Conservation (phyloP, 1,140 invertebrate genomes). For the Heliconius congener region DNA sequence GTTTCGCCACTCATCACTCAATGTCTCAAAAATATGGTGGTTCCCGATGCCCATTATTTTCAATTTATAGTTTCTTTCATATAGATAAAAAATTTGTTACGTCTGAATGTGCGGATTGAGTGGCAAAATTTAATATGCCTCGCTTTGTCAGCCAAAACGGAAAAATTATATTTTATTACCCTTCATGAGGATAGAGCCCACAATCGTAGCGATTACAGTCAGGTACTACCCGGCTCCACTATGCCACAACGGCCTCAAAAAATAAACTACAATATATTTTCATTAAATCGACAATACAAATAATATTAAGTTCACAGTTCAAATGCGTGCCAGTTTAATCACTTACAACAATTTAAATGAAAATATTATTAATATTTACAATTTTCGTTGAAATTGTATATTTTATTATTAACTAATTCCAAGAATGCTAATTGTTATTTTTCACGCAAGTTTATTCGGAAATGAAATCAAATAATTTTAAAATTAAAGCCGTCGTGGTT, state of each 20-base stretch:
- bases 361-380: constrained; percentile 4
- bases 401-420: neutral
- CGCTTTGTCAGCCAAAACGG: too few relatives aligned
- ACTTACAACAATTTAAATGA: neutral
- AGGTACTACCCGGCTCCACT: too few relatives aligned
- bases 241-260: neutral
- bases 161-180: too few relatives aligned
- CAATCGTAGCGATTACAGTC: neutral
- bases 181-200: too few relatives aligned
- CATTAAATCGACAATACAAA: neutral
- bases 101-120: too few relatives aligned
- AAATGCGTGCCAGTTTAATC: neutral
- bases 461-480: neutral
- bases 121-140: too few relatives aligned
- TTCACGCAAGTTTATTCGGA: constrained; percentile 1
- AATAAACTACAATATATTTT: neutral
- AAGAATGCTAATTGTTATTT: neutral
- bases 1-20: too few relatives aligned
- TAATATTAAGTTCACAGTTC: neutral
- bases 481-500: too few relatives aligned
- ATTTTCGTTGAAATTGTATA: neutral
- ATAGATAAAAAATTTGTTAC: too few relatives aligned
- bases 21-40: too few relatives aligned
- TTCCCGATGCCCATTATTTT: too few relatives aligned
- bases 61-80: too few relatives aligned